A percentile compares a stretch with the other conserved stretches of the same genome.
phyloP scores from a whole-genome alignment of 2,113 vertebrate species.

The Hydrochoerus hydrochaeris region DNA sequence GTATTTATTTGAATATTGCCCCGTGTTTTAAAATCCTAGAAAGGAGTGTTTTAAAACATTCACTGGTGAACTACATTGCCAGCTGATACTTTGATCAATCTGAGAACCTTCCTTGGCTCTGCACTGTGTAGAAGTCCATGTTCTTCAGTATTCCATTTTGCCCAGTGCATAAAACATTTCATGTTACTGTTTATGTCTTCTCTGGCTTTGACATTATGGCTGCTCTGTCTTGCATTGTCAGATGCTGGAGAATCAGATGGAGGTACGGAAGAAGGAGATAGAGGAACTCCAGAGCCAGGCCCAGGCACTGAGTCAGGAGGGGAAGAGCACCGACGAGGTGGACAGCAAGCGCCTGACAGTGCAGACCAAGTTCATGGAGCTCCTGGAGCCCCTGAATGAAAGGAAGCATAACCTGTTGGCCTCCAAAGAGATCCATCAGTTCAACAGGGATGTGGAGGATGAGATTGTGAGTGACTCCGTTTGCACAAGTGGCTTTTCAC shows the following conservation, averaged over 20 bases:
- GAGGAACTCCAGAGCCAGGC: constrained; percentile 96
- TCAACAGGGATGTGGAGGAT: constrained; percentile 97
- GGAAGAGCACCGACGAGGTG: constrained; percentile 94
- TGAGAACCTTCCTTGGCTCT: not conserved
- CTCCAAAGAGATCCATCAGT: constrained; percentile 97
- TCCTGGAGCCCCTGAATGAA: constrained; percentile 92
- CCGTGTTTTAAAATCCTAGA: not conserved
- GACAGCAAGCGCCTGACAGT: constrained; percentile 92
- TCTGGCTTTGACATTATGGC: not conserved
- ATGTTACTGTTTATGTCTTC: not conserved
- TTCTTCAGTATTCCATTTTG: not conserved
- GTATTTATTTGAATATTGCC: not conserved
- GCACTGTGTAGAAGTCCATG: not conserved
- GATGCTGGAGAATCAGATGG: constrained; percentile 99
- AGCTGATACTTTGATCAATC: not conserved
- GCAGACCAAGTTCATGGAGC: constrained; percentile 93
- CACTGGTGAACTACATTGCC: not conserved
- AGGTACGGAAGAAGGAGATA: constrained; percentile 96
- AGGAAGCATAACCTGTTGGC: constrained; percentile 94
- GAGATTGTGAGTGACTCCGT: constrained; percentile 92
- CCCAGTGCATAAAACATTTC: not conserved
- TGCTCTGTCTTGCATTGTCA: constrained; percentile 75
- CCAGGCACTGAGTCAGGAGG: constrained; percentile 93
- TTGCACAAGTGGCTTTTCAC: accelerated
- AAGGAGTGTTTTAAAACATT: not conserved